Evolutionary conservation across 2,888 invertebrate genomes (phyloP), one percentile per base, ranked within the genome.

Genomic region (Lochmaea crataegi): DNA sequence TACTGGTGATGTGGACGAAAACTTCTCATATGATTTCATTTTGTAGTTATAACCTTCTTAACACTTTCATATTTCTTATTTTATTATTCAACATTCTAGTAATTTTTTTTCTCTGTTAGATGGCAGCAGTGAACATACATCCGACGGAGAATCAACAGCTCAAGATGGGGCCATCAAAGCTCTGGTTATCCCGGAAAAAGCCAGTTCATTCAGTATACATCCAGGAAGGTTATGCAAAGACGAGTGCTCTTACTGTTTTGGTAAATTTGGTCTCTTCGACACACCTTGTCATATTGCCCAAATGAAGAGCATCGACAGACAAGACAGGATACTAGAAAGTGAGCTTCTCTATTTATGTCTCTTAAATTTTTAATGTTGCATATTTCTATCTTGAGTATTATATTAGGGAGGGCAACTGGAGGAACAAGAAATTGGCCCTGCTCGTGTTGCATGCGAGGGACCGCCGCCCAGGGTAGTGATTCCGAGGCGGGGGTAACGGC

Each of bases 211-310:
- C 86, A 94, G 94, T 82, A 94, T 95, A 81, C 95, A 95, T 87
- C 95, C 95, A 0, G 94, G 92, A 0, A 87, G 95, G 11, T 86
- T 94, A 66, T 96, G 95, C 84, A 92, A 92, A 84, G 95, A 95
- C 86, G 94, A 95, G 81, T 96, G 96, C 83, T 93, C 93, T 83
- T 95, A 95, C 85, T 96, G 96, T 83, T 94, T 94, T 71, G 95
- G 95, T 11, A 95, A 94, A 86, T 96, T 96, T 81, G 95, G 95
- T 0, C 89, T 94, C 0, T 92, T 94, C 77, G 95, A 96, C 82
- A 95, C 95, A 0, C 95, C 95, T 0, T 94, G 94, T 86, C 95
- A 96, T 83, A 92, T 96, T 67, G 95, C 94, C 0, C 95, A 95
- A 87, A 92, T 96, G 85, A 95, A 95, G 80, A 94, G 94, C 68